A percentile compares a stretch with the other conserved stretches of the same genome.
Conservation (phyloP, 2,797 vertebrate species). For the Margarornis squamiger region DNA sequence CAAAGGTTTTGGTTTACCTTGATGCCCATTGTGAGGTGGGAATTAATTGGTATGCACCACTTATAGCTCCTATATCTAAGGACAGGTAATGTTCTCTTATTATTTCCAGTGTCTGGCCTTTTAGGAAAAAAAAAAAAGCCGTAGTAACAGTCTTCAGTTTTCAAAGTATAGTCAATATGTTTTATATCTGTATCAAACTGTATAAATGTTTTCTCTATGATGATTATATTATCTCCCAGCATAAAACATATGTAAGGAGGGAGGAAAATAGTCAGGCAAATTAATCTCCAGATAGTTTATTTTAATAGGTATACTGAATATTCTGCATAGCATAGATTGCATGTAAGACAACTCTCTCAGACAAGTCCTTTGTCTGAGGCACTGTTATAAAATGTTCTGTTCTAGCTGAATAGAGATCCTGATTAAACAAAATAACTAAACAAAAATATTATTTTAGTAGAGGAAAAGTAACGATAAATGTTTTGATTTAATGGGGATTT, state of each 20-base stretch:
- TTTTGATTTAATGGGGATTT: not conserved
- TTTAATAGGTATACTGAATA: not conserved
- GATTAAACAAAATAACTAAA: not conserved
- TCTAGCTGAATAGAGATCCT: not conserved
- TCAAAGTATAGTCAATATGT: not conserved
- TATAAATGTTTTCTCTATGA: not conserved
- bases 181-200: not conserved
- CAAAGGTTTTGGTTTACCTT: conserved; percentile 95
- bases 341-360: not conserved
- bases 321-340: not conserved
- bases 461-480: not conserved
- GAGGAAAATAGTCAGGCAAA: not conserved
- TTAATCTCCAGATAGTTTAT: not conserved
- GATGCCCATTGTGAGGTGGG: conserved; percentile 98
- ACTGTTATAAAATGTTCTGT: not conserved
- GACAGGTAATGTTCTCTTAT: conserved; percentile 87
- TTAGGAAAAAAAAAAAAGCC: not conserved
- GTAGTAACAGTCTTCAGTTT: not conserved
- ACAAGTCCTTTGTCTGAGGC: no score
- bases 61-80: conserved; percentile 94
- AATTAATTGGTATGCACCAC: conserved; percentile 95
- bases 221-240: not conserved
- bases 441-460: not conserved
- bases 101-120: conserved; percentile 27
- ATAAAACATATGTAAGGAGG: not conserved